Base-by-base conservation (phyloP, 2,797 vertebrate species). In the Salmo trutta region DNA sequence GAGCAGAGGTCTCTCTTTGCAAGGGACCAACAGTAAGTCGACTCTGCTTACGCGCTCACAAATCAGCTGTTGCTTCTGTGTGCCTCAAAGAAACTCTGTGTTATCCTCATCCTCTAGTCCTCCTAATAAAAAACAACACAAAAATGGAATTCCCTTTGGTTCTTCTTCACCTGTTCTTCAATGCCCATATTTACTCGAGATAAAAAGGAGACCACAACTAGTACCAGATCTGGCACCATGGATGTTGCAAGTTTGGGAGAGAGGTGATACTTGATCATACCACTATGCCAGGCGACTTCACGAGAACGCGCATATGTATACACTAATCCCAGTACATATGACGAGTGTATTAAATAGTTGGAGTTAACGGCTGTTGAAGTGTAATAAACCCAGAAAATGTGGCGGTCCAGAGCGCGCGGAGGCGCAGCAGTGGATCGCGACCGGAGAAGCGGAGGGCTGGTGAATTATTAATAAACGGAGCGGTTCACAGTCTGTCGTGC, bases 381-480 rank as follows among this genome's bases (percentile, higher is more conserved):
- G 71, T 73, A 66, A 75, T 54, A 84, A 82, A 79, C 27, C 72
- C 36, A 31, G 36, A 70, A 70, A 81, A 47, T 75, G 76, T 59
- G 47, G n/a, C 66, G 74, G 87, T 41, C 80, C 71, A 80, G n/a
- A 81, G 81, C 54, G 24, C 29, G 69, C 67, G 1, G 82, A 82
- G 84, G 85, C 82, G 84, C 86, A 36, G 88, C 82, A 85, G 85
- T 86, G 81, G 66, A 90, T 91, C 90, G 88, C 88, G 88, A 82
- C 86, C 84, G 88, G 90, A 91, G 89, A 75, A 88, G 88, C 83
- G 84, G 82, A 88, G 86, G 82, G 84, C 85, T 90, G 89, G 90
- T 95, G 92, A 95, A 95, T 95, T 94, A 95, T 95, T 95, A 95
- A 95, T 94, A 94, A 93, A 91, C 89, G 77, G 88, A 90, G 91